Conservation (phyloP, 2,888 invertebrate species). For the Copidosoma aretas region DNA sequence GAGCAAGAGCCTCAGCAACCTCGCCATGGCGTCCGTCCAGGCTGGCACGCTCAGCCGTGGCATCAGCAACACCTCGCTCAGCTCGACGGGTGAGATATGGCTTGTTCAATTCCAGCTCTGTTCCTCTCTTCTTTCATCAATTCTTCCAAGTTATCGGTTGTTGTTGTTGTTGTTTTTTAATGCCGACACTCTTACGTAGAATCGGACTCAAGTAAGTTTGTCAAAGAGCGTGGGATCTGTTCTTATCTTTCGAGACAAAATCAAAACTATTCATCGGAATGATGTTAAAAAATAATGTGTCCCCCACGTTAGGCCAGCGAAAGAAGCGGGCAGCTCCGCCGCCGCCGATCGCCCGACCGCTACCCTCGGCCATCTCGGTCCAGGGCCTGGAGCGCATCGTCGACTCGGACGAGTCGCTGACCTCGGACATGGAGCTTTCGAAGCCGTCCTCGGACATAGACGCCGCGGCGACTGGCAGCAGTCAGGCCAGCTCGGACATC, state of each 20-base stretch:
- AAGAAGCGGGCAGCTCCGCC: constrained; percentile 70
- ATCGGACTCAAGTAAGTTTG: background rate
- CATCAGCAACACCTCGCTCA: constrained; percentile 58
- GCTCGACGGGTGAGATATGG: constrained; percentile 55
- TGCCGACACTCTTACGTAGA: background rate
- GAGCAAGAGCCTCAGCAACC: constrained; percentile 59
- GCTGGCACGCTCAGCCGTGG: constrained; percentile 48
- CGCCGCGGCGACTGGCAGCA: constrained; percentile 47
- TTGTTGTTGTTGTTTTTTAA: background rate
- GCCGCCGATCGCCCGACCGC: constrained; percentile 55
- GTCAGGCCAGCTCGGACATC: constrained; percentile 54
- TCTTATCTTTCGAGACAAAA: no score
- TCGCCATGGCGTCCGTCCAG: constrained; percentile 43
- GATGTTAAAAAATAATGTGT: no score
- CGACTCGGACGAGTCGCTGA: constrained; percentile 59
- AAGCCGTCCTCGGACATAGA: constrained; percentile 58
- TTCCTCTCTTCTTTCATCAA: background rate
- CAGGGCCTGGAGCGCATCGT: constrained; percentile 58
- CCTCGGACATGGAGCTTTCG: constrained; percentile 58
- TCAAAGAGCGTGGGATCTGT: background rate
- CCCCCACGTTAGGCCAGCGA: constrained; percentile 62
- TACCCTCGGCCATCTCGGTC: constrained; percentile 55
- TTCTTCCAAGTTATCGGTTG: background rate
- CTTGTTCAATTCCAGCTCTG: background rate
- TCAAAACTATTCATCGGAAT: no score